Evolutionary conservation across 2,113 vertebrate genomes (phyloP).

Genomic region (Microcebus ravelobensis): DNA sequence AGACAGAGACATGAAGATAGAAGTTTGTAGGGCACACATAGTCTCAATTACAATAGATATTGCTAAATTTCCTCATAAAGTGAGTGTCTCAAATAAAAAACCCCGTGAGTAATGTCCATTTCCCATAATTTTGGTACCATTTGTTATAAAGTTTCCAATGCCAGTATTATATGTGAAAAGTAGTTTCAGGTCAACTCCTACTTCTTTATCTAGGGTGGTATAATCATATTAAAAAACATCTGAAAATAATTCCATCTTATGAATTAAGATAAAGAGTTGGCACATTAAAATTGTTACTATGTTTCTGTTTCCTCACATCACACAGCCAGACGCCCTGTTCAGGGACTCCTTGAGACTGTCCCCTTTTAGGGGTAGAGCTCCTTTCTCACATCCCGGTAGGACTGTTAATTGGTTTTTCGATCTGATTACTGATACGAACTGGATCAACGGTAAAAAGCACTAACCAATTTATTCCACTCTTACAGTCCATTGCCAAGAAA

Average conservation of each 20-base stretch:
- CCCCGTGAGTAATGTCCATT: neutral
- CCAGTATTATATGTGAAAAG: neutral
- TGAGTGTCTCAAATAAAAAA: neutral
- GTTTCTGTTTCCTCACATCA: neutral
- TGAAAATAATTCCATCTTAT: neutral
- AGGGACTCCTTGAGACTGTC: neutral
- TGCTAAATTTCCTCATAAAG: neutral
- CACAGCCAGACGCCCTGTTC: neutral
- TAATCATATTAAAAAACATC: slow-evolving; percentile 5
- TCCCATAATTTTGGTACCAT: neutral
- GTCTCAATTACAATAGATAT: neutral
- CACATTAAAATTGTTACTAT: neutral
- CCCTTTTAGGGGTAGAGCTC: neutral
- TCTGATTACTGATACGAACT: slow-evolving; percentile 55
- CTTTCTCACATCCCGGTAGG: neutral
- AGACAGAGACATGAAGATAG: neutral
- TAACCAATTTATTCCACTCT: slow-evolving; percentile 35
- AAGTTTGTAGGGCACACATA: neutral
- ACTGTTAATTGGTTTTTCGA: slow-evolving; percentile 47
- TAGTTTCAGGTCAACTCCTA: neutral
- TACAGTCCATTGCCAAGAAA: neutral
- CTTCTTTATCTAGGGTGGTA: neutral
- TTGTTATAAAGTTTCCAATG: neutral
- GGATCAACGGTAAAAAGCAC: slow-evolving; percentile 2
- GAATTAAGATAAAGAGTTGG: neutral